Evolutionary conservation across 2,797 vertebrate genomes (phyloP), one percentile per base, ranked within the genome.

Genomic region (Enteromius afrohamiltoni): DNA sequence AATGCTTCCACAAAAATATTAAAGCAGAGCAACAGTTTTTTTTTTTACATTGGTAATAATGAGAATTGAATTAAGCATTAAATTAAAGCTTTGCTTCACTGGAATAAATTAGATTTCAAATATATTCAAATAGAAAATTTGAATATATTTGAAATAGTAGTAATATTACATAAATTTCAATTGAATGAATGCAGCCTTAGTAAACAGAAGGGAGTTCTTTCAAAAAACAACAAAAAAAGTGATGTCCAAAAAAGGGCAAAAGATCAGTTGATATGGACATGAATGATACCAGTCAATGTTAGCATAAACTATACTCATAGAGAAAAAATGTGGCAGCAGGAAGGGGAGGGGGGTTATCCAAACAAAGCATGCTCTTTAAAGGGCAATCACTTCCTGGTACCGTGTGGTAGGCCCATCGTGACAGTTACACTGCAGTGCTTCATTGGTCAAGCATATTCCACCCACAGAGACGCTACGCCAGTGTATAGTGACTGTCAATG

Each of bases 291-390:
- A 51, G 77, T 79, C 45, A 65, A 53, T n/a, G 62, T 75, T 51
- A 29, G 13, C 17, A 19, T 55, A 49, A 69, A 73, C 62, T 53
- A 42, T 31, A 86, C 77, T 65, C 80, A 73, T 55, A 19, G 80
- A 69, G 84, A 64, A 64, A 82, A 67, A 80, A 75, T 87, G 87
- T 82, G 77, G 85, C 89, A 87, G 21, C 1, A 19, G 31, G 74
- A 68, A 58, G 60, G 10, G 47, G 40, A 26, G 47, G 67, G 69
- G 42, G 23, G n/a, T 65, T 31, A 14, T 64, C 51, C 53, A 91
- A 90, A 95, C 93, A 95, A 95, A 92, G 91, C 81, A 51, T 70
- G 62, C 92, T 92, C 88, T 92, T 92, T 89, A 91, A 76, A 84
- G 86, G 80, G 16, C 78, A 23, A 75, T 87, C 91, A 90, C 88